phyloP scores from a whole-genome alignment of 2,113 vertebrate species.

The Edolisoma coerulescens region DNA sequence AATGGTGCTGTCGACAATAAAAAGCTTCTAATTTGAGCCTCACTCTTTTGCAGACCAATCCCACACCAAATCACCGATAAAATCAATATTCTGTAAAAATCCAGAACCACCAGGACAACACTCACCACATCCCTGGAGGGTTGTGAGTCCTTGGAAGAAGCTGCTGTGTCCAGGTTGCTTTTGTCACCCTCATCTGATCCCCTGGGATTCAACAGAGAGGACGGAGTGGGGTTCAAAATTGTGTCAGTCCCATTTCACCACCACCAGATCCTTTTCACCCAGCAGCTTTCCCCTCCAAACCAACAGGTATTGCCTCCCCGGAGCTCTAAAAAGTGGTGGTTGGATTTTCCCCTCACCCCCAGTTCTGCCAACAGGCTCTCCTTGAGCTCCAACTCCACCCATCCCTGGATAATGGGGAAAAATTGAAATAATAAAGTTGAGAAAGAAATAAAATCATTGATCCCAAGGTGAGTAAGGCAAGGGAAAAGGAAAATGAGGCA shows the following conservation, averaged over 20 bases:
- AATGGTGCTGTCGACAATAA: neutral
- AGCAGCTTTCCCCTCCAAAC: neutral
- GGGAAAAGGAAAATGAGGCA: neutral
- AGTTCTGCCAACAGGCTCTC: neutral
- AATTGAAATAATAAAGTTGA: neutral
- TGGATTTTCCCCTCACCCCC: neutral
- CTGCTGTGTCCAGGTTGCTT: neutral
- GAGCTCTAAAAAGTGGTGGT: neutral
- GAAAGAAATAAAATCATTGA: neutral
- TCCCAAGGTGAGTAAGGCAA: neutral
- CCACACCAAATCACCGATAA: neutral
- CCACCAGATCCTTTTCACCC: neutral
- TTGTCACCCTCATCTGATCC: neutral
- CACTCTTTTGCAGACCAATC: neutral
- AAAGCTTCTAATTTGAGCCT: neutral
- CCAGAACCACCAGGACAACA: neutral
- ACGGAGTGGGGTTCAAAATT: neutral
- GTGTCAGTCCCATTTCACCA: neutral
- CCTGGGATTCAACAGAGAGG: constrained; percentile 2
- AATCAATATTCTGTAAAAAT: neutral
- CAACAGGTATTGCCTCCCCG: neutral
- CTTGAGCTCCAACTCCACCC: neutral
- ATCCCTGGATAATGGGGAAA: neutral
- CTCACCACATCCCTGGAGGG: neutral
- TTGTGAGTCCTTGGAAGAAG: neutral